Evolutionary conservation across 2,113 vertebrate species (phyloP).

Genomic region (Ceratotherium simum): DNA sequence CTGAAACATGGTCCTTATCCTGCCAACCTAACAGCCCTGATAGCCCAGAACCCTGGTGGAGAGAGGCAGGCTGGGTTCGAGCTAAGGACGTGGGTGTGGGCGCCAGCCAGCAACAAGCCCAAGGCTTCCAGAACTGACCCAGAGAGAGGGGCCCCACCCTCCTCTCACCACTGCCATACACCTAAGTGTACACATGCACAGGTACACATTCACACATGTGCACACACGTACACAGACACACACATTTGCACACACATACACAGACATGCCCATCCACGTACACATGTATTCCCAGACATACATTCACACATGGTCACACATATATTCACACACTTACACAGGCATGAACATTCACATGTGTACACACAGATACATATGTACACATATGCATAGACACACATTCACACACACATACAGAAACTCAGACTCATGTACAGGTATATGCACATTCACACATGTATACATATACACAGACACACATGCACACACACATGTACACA

Average conservation of each 20-base stretch:
- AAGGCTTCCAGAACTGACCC: not conserved
- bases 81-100: fast-evolving
- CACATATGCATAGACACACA: no score
- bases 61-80: not conserved
- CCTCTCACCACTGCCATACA: not conserved
- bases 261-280: not conserved
- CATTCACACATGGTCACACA: no score
- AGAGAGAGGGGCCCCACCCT: not conserved
- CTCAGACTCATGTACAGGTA: not conserved
- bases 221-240: not conserved
- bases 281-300: not conserved
- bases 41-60: not conserved
- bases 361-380: no score
- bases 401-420: not conserved
- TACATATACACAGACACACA: not conserved
- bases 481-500: not conserved
- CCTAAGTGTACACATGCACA: not conserved
- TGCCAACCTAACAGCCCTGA: not conserved
- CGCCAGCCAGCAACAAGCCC: not conserved
- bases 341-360: not conserved
- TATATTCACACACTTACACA: no score
- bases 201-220: not conserved
- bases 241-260: not conserved
- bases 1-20: not conserved
- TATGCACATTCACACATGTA: not conserved